phyloP scores from a whole-genome alignment of 2,797 vertebrate genomes.

The Crypturellus tataupa region DNA sequence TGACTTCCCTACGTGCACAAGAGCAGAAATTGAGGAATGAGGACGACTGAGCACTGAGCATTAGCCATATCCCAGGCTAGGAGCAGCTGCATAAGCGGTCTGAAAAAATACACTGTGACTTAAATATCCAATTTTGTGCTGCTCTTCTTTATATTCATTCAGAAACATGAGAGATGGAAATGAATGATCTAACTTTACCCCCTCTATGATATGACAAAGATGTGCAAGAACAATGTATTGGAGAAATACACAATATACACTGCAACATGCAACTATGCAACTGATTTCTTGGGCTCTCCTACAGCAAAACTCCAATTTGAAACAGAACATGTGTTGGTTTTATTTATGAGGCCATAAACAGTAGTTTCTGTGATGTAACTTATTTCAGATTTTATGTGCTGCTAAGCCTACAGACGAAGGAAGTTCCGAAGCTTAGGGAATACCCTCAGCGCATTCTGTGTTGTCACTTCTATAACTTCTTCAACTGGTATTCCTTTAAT shows the following conservation, averaged over 20 bases:
- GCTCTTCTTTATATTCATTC: background rate
- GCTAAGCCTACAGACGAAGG: constrained; percentile 72
- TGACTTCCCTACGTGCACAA: background rate
- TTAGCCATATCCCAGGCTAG: background rate
- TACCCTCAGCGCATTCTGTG: constrained; percentile 89
- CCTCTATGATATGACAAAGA: background rate
- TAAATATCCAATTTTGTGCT: background rate
- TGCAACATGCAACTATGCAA: background rate
- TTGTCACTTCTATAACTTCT: constrained; percentile 89
- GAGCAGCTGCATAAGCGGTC: background rate
- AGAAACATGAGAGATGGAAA: background rate
- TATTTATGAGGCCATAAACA: background rate
- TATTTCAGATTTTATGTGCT: background rate
- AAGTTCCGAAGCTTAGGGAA: constrained; percentile 88
- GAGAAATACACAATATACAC: background rate
- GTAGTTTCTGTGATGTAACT: background rate
- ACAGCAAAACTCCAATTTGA: background rate
- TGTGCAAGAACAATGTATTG: background rate
- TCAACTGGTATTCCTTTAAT: constrained; percentile 91
- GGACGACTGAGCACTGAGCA: background rate
- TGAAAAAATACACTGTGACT: background rate
- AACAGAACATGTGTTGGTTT: background rate
- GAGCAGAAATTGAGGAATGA: background rate
- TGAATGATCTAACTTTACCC: background rate
- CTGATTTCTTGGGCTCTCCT: background rate